These are phyloP conservation scores for Micrasema longulum DNA, from an alignment of 1,140 invertebrate genomes.

Conservation along the genomic window DNA sequence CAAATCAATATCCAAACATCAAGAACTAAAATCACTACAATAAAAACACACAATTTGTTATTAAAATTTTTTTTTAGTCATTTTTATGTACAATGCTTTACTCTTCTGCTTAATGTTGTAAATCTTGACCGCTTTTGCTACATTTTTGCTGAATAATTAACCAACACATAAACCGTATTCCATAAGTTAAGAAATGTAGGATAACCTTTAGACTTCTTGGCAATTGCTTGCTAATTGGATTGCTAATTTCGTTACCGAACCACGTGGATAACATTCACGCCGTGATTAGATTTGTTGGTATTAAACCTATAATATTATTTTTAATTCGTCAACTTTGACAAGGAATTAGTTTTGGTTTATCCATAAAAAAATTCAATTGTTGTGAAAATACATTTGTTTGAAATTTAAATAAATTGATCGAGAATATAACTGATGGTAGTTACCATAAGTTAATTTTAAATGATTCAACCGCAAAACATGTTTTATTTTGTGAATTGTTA, in stretches of 20 bases:
- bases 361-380: too few species aligned
- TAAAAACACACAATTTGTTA: neutral
- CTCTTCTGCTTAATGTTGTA: conserved; percentile 41
- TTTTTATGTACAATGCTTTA: conserved; percentile 10
- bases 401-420: too few species aligned
- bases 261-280: conserved; percentile 38
- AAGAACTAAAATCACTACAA: neutral
- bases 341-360: conserved; percentile 8
- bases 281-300: conserved; percentile 44
- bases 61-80: conserved; percentile 31
- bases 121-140: conserved; percentile 25
- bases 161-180: too few species aligned
- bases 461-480: too few species aligned
- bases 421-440: too few species aligned
- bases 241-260: conserved; percentile 46
- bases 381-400: too few species aligned
- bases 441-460: too few species aligned
- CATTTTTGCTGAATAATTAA: conserved; percentile 31
- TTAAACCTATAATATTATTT: conserved; percentile 46
- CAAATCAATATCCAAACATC: neutral
- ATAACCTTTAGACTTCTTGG: conserved; percentile 32
- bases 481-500: too few species aligned
- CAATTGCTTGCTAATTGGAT: conserved; percentile 43
- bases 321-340: conserved; percentile 47
- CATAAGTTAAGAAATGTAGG: too few species aligned